phyloP scores from a whole-genome alignment of 2,797 vertebrate genomes.

The Margarornis squamiger region DNA sequence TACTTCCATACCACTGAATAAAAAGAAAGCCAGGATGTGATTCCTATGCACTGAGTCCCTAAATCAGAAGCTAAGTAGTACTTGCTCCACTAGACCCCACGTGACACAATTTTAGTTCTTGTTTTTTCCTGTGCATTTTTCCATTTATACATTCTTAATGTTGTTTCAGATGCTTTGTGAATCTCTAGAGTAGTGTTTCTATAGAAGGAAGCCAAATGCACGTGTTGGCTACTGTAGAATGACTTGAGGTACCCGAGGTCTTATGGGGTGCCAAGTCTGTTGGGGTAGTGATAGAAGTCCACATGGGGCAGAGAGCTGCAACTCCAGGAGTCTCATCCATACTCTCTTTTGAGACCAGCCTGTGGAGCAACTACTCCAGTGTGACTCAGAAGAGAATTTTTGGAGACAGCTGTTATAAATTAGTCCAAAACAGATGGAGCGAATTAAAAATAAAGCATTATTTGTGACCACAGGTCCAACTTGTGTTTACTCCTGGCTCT shows the following conservation, averaged over 20 bases:
- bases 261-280: not conserved
- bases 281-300: not conserved
- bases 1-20: not conserved
- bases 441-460: not conserved
- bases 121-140: not conserved
- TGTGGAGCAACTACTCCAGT: fast-evolving
- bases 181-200: not conserved
- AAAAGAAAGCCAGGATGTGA: not conserved
- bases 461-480: not conserved
- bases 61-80: not conserved
- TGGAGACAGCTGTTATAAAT: not conserved
- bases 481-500: not conserved
- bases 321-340: not conserved
- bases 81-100: not conserved
- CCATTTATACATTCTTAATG: not conserved
- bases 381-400: not conserved
- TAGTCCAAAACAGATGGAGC: not conserved
- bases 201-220: not conserved
- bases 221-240: not conserved
- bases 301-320: not conserved
- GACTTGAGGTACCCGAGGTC: not conserved
- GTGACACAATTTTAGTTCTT: not conserved
- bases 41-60: not conserved
- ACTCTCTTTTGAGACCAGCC: not conserved
- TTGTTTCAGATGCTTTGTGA: not conserved